Conservation (phyloP, 2,113 vertebrate genomes). For the Hiodon alosoides region DNA sequence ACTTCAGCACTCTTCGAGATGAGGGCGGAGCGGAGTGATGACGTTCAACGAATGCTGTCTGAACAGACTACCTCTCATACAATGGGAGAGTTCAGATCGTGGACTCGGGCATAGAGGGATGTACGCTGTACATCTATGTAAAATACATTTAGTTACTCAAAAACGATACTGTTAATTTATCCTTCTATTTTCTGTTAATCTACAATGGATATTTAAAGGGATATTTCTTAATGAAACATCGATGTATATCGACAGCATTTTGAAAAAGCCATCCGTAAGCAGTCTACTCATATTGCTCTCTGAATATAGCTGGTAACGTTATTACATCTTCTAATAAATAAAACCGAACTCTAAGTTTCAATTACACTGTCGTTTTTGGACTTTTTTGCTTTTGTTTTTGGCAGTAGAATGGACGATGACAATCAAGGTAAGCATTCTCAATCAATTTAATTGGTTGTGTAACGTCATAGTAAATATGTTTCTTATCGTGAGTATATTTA, state of each 20-base stretch:
- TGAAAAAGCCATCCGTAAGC: constrained; percentile 9
- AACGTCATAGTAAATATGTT: constrained; percentile 3
- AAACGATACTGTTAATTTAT: constrained; percentile 2
- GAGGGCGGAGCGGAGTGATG: constrained; percentile 49
- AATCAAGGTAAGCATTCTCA: constrained; percentile 55
- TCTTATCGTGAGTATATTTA: background rate
- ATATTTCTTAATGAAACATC: background rate
- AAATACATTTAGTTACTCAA: background rate
- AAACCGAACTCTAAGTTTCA: constrained; percentile 20
- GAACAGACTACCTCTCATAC: constrained; percentile 6
- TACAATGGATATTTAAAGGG: background rate
- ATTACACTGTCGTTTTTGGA: constrained; percentile 23
- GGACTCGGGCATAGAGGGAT: background rate
- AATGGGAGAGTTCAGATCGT: constrained; percentile 17
- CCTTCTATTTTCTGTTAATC: background rate
- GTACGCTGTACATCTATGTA: background rate
- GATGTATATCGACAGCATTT: background rate
- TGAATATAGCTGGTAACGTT: constrained; percentile 5
- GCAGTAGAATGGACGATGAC: constrained; percentile 61
- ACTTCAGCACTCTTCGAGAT: background rate
- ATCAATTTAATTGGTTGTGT: background rate
- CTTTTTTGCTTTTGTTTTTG: constrained; percentile 6
- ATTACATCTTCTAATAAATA: background rate
- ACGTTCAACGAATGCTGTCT: constrained; percentile 33
- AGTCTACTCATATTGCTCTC: background rate